phyloP scores from a whole-genome alignment of 2,888 invertebrate species.

The Polydrusus pterygomalis region DNA sequence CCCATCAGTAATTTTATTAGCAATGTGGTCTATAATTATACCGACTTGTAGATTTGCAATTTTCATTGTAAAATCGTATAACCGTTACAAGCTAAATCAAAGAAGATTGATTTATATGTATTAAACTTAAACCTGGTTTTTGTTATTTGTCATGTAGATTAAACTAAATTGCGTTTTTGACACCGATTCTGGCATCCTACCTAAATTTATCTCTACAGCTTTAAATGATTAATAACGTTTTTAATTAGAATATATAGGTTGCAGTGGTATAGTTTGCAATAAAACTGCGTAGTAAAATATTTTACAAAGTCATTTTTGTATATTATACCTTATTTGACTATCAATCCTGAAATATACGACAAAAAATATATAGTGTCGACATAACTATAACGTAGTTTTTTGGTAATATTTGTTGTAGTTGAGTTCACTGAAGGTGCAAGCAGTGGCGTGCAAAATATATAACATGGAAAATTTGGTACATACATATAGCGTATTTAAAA shows the following conservation, averaged over 20 bases:
- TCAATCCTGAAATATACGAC: not conserved
- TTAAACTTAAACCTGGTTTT: not conserved
- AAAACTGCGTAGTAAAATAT: not conserved
- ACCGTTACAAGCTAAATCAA: not conserved
- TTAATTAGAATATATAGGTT: conserved; percentile 5
- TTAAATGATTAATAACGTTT: conserved; percentile 4
- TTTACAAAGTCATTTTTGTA: not conserved
- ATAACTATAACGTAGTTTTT: no score
- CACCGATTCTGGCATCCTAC: not conserved
- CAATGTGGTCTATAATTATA: no score
- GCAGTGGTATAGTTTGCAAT: not conserved
- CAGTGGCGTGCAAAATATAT: no score
- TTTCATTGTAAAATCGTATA: not conserved
- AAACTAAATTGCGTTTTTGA: conserved; percentile 5
- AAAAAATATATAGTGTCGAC: no score
- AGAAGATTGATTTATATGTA: not conserved
- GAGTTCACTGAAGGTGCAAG: no score
- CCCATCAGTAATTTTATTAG: no score
- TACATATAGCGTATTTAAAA: no score
- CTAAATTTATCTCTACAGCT: not conserved
- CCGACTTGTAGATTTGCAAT: no score
- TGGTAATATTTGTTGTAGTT: no score
- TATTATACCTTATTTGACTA: no score
- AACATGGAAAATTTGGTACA: no score
- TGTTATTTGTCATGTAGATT: conserved; percentile 3